Evolutionary conservation across 2,797 vertebrate genomes (phyloP), one percentile per base, ranked within the genome.

Genomic region (Fistularia commersonii): DNA sequence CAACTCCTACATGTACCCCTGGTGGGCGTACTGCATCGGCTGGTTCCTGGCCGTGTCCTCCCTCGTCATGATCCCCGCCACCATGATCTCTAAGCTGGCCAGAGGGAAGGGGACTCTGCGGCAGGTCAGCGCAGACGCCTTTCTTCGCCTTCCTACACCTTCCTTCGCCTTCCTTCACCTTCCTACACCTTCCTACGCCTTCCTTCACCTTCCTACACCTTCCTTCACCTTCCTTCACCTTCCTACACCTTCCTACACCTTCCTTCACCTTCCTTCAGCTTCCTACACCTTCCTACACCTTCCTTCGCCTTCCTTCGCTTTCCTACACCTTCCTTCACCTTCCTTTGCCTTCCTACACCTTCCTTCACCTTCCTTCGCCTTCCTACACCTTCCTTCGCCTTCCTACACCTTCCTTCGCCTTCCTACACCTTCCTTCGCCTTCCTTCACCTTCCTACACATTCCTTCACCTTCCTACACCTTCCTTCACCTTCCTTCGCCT

Each of bases 1-100:
- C 75, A 83, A 85, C 39, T 66, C 57, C 0, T 88, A 87, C 3
- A 45, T 82, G 47, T 88, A 88, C 64, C 86, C 88, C 6, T 74
- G 75, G 74, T 88, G 85, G 88, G 75, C 82, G 3, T 88, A 87
- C 47, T 59, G 60, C 1, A 45, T 89, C 5, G 87, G 83, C 37
- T 83, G 86, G 85, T 86, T 87, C 61, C 71, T 88, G 37, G 52
- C 82, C 5, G 33, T 57, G 9, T 88, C 84, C 0, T 87, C 87
- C 8, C 56, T 88, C 1, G 15, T 11, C 0, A 64, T 81, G 74
- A 81, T 88, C 54, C 85, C 87, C 6, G 1, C 79, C 34, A 76
- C 57, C 33, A 86, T 88, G 77, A 43, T 84, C 51, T 81, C 14
- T 61, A 85, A 80, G 61, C 45, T 89, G 33, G 54, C 54, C 58